Percentiles rank a stretch among this genome's conserved stretches.
Conservation (phyloP, 2,113 vertebrate species). For the Ellobius talpinus region DNA sequence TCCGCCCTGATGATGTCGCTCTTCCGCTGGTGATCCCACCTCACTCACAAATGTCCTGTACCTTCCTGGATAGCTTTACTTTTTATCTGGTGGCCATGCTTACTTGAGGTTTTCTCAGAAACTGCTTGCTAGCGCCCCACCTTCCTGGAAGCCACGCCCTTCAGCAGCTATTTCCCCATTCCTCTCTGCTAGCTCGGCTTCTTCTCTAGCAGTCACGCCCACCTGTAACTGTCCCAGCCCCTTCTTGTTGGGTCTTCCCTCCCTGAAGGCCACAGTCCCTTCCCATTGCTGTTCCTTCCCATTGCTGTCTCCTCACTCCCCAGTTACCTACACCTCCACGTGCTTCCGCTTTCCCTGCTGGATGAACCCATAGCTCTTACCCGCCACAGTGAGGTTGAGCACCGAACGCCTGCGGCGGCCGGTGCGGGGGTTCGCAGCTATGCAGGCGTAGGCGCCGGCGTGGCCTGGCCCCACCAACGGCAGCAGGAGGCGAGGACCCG, state of each 20-base stretch:
- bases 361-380: not conserved
- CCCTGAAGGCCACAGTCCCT: not conserved
- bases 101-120: not conserved
- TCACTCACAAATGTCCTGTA: not conserved
- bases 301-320: no score
- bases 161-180: not conserved
- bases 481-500: slow-evolving; percentile 73
- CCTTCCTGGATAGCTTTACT: not conserved
- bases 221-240: not conserved
- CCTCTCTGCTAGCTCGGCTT: not conserved
- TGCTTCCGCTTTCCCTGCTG: not conserved
- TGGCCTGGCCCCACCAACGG: slow-evolving; percentile 72
- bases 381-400: slow-evolving; percentile 68
- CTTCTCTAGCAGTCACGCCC: not conserved
- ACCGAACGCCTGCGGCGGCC: slow-evolving; percentile 66
- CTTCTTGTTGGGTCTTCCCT: not conserved
- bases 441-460: slow-evolving; percentile 78
- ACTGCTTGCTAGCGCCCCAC: no score
- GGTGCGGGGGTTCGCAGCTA: slow-evolving; percentile 77
- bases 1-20: not conserved
- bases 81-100: not conserved
- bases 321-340: not conserved
- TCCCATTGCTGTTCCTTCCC: accelerated
- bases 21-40: not conserved
- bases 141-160: no score